Conservation (phyloP, 2,113 vertebrate species). For the Rhinoderma darwinii region DNA sequence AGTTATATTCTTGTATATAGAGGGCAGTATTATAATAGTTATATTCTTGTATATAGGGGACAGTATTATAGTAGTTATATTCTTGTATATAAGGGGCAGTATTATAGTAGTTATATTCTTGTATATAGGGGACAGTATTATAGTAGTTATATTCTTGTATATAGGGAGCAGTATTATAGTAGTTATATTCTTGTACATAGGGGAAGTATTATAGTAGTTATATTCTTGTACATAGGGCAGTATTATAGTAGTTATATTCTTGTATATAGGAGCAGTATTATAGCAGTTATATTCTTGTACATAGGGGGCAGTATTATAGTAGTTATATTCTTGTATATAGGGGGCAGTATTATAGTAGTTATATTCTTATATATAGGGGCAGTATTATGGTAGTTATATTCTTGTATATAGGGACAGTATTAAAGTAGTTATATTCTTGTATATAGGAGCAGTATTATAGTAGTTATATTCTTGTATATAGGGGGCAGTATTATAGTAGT, state of each 20-base stretch:
- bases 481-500: not conserved
- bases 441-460: not conserved
- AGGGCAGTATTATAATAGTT: not conserved
- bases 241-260: not conserved
- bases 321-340: not conserved
- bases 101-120: conserved; percentile 9
- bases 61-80: not conserved
- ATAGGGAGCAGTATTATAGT: not conserved
- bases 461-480: not conserved
- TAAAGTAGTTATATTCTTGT: not conserved
- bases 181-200: not conserved
- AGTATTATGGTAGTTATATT: not conserved
- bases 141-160: not conserved
- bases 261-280: not conserved
- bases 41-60: conserved; percentile 1
- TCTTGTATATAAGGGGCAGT: not conserved
- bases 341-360: not conserved
- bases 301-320: not conserved
- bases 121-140: not conserved
- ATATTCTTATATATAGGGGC: not conserved
- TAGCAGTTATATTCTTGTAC: not conserved
- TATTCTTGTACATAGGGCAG: not conserved
- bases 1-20: not conserved
- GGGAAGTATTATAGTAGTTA: not conserved
- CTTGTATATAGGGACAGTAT: not conserved